Conservation (phyloP, 2,113 vertebrate genomes). For the Casuarius casuarius region DNA sequence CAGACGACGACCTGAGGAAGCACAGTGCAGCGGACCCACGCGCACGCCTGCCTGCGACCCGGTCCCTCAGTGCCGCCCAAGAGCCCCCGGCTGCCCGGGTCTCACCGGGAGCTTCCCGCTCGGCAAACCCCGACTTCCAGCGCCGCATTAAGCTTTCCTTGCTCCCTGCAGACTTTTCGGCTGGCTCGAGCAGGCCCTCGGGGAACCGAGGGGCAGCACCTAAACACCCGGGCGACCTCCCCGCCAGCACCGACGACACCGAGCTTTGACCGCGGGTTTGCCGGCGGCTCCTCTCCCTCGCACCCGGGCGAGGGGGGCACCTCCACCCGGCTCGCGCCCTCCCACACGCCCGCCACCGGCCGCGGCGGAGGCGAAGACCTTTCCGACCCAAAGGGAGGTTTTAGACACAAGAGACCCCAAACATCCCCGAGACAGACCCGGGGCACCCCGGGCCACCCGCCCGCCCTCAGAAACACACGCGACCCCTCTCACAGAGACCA, state of each 20-base stretch:
- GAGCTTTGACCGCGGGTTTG: neutral
- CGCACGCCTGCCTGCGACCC: no score
- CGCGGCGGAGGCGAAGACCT: neutral
- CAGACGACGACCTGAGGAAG: accelerated
- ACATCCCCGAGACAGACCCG: no score
- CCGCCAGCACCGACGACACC: neutral
- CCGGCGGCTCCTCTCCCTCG: neutral
- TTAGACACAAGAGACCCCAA: no score
- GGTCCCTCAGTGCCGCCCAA: accelerated
- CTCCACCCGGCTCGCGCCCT: accelerated
- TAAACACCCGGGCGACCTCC: neutral
- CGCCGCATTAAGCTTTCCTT: accelerated
- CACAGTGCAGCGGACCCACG: accelerated
- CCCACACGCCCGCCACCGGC: accelerated
- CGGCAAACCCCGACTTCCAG: accelerated
- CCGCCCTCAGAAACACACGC: no score
- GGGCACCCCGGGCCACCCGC: no score
- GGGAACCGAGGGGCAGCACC: neutral
- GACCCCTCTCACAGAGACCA: no score
- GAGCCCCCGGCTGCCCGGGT: accelerated
- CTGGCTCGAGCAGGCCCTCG: neutral
- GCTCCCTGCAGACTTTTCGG: neutral
- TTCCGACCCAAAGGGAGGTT: no score
- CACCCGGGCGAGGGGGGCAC: neutral
- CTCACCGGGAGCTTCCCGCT: neutral